These are phyloP conservation scores for Phytoseiulus persimilis DNA, from an alignment of 2,888 invertebrate species.

Conservation along the genomic window DNA sequence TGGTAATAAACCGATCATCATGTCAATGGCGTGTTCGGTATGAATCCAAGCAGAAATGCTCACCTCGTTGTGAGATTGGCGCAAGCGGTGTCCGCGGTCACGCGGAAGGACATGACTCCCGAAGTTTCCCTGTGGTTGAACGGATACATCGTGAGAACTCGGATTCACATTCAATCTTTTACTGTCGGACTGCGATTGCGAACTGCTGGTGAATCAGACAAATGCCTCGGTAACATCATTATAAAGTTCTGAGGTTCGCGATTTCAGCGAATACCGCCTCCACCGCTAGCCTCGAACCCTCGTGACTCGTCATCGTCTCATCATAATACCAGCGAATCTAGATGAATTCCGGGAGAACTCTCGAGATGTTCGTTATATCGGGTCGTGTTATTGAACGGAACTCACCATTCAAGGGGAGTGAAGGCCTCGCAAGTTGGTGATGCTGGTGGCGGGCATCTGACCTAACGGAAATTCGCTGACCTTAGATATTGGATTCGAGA, in stretches of 20 bases:
- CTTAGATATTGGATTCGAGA: neutral
- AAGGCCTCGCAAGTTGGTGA: too few relatives aligned
- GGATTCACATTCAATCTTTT: neutral
- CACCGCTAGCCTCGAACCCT: neutral
- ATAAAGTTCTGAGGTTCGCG: neutral
- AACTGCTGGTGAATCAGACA: neutral
- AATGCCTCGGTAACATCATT: slow-evolving; percentile 27
- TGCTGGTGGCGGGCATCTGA: too few relatives aligned
- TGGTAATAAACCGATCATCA: slow-evolving; percentile 26
- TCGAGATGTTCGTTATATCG: too few relatives aligned
- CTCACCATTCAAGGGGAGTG: too few relatives aligned
- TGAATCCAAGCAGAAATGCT: too few relatives aligned
- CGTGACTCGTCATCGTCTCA: slow-evolving; percentile 37
- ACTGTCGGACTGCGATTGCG: neutral
- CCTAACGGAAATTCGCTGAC: too few relatives aligned
- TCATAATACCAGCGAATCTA: neutral
- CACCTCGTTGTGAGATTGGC: too few relatives aligned
- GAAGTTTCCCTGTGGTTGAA: too few relatives aligned
- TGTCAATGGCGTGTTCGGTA: neutral
- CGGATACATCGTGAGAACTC: neutral
- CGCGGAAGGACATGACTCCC: too few relatives aligned
- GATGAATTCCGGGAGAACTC: too few relatives aligned
- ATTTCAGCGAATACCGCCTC: slow-evolving; percentile 32
- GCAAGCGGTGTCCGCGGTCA: too few relatives aligned
- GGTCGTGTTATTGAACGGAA: too few relatives aligned